Conservation (phyloP, 2,888 invertebrate species). For the Hydrotaea diabolus region DNA sequence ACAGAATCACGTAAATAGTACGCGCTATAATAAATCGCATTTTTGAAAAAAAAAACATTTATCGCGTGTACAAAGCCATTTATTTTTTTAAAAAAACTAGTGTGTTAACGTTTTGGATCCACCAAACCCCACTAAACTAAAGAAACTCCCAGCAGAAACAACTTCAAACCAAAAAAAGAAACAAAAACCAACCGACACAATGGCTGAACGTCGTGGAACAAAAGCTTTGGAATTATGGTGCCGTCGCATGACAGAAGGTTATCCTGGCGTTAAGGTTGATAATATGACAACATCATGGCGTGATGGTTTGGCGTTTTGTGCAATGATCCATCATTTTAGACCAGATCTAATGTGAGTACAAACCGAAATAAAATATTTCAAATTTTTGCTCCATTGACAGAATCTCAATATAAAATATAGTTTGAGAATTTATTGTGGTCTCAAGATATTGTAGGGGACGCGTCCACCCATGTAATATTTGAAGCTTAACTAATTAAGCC, state of each 20-base stretch:
- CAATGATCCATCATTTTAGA: conserved; percentile 96
- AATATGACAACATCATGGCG: conserved; percentile 98
- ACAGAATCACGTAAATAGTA: no score
- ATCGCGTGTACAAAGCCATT: conserved; percentile 21
- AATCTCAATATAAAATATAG: no score
- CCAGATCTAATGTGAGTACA: conserved; percentile 96
- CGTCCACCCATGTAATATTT: no score
- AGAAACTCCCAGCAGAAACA: background rate
- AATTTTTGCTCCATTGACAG: no score
- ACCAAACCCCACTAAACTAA: background rate
- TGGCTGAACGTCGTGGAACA: conserved; percentile 92
- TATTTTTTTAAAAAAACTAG: background rate
- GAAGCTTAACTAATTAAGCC: no score
- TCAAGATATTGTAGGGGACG: no score
- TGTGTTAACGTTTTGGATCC: background rate
- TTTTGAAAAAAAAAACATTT: no score
- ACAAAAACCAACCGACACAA: conserved; percentile 75
- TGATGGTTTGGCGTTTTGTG: conserved; percentile 97
- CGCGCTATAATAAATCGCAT: no score
- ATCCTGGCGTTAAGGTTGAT: conserved; percentile 92
- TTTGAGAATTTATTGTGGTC: no score
- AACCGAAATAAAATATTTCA: no score
- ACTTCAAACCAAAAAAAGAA: conserved; percentile 11
- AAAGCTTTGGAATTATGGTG: conserved; percentile 97
- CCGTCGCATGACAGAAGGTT: conserved; percentile 92